Base-by-base conservation (phyloP, 2,888 invertebrate genomes). In the Tiliacea citrago region DNA sequence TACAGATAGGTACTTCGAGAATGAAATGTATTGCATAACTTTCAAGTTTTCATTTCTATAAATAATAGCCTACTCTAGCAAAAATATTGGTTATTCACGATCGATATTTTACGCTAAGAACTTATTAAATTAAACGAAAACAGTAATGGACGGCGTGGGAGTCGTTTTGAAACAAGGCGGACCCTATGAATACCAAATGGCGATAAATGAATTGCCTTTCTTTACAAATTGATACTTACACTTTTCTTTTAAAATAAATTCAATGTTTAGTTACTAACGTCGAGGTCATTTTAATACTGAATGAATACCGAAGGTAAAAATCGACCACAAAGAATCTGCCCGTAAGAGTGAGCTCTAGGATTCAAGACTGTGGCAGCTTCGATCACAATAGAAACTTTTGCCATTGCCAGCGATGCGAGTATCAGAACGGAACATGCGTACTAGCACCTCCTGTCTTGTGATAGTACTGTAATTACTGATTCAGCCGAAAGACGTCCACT, bases 111-210 rank as follows among this genome's bases (percentile, higher is more conserved):
- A 63, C 29, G 35, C 57, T 71, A 63, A 78, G 82, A 55, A 78
- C 24, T 79, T 67, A 78, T 70, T 55, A 53, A 80, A 79, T 82
- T 67, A 79, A 71, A 80, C 16, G 53, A 58, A 66, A 73, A 73
- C 62, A 66, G 53, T 75, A 77, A 82, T 71, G 70, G 74, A 69
- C 6, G 16, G 61, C 62, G 71, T 73, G 55, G 80, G 79, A 51
- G 75, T 68, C 80, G 29, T 72, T 75, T 68, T 73, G 45, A 73
- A 68, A 73, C 68, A 73, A 63, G 73, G 67, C 53, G 49, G 35
- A 24, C 67, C 47, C 60, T 68, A 68, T 84, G 73, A 77, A 77
- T 73, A 82, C 55, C 57, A 75, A 82, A 68, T 81, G 42, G 81
- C 53, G 16, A 49, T 63, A 68, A 84, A 71, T 65, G 21, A 73